Percentiles rank a stretch among this genome's conserved stretches.
These are phyloP conservation scores for Eclectus roratus DNA, from an alignment of 2,113 vertebrate genomes.

Conservation along the genomic window DNA sequence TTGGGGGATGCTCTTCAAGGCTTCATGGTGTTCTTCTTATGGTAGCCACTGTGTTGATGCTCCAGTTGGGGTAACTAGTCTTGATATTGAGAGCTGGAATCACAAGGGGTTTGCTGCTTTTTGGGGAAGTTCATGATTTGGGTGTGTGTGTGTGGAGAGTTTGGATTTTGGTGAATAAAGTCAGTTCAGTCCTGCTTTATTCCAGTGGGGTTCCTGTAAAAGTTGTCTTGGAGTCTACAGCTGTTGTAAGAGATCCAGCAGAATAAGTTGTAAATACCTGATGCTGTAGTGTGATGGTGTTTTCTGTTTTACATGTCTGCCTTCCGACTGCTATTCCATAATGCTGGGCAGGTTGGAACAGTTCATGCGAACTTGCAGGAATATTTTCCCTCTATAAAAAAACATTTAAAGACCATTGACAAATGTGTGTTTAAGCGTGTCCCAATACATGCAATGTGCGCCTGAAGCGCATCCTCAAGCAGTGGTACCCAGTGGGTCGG, in stretches of 20 bases:
- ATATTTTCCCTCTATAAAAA: neutral
- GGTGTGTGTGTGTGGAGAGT: neutral
- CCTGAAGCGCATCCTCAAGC: neutral
- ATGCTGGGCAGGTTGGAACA: neutral
- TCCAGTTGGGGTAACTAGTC: neutral
- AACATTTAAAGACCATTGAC: neutral
- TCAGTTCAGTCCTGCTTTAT: neutral
- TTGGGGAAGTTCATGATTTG: too few relatives aligned
- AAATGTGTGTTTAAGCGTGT: neutral
- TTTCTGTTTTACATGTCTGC: neutral
- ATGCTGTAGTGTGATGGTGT: fast-evolving
- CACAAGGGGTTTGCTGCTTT: neutral
- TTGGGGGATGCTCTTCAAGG: neutral
- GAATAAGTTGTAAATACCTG: neutral
- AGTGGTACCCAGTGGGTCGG: fast-evolving
- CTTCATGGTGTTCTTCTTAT: fast-evolving
- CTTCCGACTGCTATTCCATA: neutral
- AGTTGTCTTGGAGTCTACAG: neutral
- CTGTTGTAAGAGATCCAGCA: neutral
- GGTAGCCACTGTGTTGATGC: neutral
- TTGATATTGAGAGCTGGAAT: neutral
- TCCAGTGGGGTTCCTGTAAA: neutral
- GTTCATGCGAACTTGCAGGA: neutral
- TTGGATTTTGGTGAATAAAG: neutral
- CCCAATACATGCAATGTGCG: fast-evolving